Evolutionary conservation across 2,113 vertebrate genomes (phyloP).

Genomic region (Saccopteryx bilineata): DNA sequence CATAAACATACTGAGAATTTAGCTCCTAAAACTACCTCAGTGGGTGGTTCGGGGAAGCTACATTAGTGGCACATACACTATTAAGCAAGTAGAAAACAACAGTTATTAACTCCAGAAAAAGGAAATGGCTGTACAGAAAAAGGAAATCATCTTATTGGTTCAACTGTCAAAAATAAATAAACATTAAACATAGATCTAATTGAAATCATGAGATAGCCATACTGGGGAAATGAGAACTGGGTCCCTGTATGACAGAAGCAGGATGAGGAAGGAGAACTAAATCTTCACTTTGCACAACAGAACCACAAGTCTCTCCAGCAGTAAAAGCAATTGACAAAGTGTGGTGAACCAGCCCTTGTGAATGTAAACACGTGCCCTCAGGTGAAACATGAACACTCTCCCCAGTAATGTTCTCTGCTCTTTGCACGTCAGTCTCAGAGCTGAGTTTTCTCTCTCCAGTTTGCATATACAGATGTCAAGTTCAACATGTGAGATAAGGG

Average conservation of each 20-base stretch:
- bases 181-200: not conserved
- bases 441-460: not conserved
- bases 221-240: not conserved
- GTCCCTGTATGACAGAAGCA: not conserved
- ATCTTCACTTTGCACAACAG: not conserved
- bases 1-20: not conserved
- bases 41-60: not conserved
- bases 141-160: not conserved
- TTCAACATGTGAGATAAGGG: slow-evolving; percentile 15
- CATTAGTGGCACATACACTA: not conserved
- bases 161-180: slow-evolving; percentile 28
- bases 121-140: not conserved
- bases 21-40: not conserved
- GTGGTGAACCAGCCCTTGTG: not conserved
- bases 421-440: not conserved
- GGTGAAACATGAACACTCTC: not conserved
- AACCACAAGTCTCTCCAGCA: not conserved
- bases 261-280: not conserved
- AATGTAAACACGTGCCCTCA: not conserved
- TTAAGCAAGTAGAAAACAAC: not conserved
- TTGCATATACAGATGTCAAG: slow-evolving; percentile 58
- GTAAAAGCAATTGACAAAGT: not conserved
- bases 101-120: not conserved
- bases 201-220: not conserved
- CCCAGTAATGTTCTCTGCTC: not conserved